Evolutionary conservation across 2,888 invertebrate genomes (phyloP).

Genomic region (Piscicola geometra): DNA sequence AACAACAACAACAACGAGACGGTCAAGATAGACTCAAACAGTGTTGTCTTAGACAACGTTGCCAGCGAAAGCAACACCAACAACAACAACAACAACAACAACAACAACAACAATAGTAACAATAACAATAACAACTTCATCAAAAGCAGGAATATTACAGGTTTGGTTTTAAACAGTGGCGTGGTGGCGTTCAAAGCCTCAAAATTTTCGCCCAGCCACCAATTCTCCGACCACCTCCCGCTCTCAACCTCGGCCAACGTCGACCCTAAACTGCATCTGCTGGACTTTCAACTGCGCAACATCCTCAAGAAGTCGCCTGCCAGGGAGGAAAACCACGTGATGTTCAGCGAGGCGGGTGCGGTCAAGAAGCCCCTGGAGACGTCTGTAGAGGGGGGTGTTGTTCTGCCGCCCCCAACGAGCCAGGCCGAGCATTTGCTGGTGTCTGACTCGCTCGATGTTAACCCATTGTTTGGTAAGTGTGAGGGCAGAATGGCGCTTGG

Average conservation of each 20-base stretch:
- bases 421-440: too few relatives aligned
- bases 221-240: slow-evolving; percentile 8
- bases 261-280: slow-evolving; percentile 41
- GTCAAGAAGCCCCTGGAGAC: not conserved
- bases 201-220: slow-evolving; percentile 21
- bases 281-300: slow-evolving; percentile 46
- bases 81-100: not conserved
- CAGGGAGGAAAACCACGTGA: slow-evolving; percentile 20
- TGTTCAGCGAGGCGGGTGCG: slow-evolving; percentile 6
- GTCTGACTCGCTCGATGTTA: not conserved
- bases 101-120: not conserved
- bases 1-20: slow-evolving; percentile 5
- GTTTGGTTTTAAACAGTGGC: not conserved
- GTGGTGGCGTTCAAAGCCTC: not conserved
- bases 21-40: not conserved
- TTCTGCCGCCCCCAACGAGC: not conserved
- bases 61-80: not conserved
- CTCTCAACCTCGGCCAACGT: slow-evolving; percentile 15
- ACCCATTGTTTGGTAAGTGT: not conserved
- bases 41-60: not conserved
- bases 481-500: not conserved
- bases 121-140: not conserved
- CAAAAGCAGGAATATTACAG: slow-evolving; percentile 3
- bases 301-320: slow-evolving; percentile 45
- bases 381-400: too few relatives aligned